phyloP scores from a whole-genome alignment of 1,140 invertebrate species.

The Aphis gossypii region DNA sequence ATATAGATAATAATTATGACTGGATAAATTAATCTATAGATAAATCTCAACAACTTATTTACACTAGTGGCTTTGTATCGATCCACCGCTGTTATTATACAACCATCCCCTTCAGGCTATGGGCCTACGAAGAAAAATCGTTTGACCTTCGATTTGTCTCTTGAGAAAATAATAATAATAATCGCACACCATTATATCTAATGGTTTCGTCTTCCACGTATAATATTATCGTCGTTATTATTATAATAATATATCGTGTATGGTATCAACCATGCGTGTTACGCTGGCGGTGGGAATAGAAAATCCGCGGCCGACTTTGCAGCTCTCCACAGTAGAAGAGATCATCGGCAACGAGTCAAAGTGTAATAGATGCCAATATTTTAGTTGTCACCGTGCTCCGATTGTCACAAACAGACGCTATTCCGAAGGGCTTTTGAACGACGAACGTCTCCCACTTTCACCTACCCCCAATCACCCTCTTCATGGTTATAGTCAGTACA shows the following conservation, averaged over 20 bases:
- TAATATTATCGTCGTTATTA: not conserved
- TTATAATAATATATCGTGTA: slow-evolving; percentile 8
- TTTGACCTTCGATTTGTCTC: not conserved
- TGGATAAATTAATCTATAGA: not conserved
- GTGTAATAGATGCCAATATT: slow-evolving; percentile 50
- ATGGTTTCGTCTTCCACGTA: not conserved
- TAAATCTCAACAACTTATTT: not conserved
- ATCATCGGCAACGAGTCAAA: slow-evolving; percentile 22
- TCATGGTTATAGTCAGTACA: not conserved
- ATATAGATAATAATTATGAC: not conserved
- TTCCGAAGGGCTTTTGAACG: slow-evolving; percentile 11
- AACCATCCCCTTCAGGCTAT: not conserved
- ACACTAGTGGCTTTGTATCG: not conserved
- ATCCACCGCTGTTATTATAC: not conserved
- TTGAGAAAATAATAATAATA: not conserved
- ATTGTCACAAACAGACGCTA: slow-evolving; percentile 43
- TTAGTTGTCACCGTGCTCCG: slow-evolving; percentile 11
- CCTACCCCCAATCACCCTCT: not conserved
- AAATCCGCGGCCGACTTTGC: not conserved
- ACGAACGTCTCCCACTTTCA: not conserved
- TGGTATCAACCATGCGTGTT: not conserved
- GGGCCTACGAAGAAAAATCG: not conserved
- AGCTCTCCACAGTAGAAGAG: not conserved
- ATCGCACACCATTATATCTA: not conserved
- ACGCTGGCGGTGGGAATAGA: not conserved